Conservation (phyloP, 1,140 invertebrate genomes). For the Lordiphosa mommai region DNA sequence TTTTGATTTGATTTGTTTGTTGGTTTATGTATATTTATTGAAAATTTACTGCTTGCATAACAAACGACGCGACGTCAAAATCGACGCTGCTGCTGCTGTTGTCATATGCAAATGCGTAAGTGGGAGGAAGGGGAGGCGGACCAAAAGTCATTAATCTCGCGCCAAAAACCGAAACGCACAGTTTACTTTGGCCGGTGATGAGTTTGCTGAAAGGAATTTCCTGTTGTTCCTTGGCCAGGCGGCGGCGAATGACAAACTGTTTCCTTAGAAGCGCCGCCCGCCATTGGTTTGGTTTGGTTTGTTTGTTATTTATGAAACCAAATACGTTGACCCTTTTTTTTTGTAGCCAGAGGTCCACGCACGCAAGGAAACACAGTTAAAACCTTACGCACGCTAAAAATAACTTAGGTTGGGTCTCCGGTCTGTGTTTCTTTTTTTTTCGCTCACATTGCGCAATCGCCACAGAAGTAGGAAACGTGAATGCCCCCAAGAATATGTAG, state of each 20-base stretch:
- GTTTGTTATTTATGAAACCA: slow-evolving; percentile 60
- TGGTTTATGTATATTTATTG: slow-evolving; percentile 74
- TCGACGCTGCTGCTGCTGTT: slow-evolving; percentile 22
- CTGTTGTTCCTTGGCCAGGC: slow-evolving; percentile 30
- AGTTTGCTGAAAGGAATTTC: slow-evolving; percentile 75
- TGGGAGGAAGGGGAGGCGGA: slow-evolving; percentile 23
- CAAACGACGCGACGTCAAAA: slow-evolving; percentile 37
- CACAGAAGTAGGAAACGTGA: slow-evolving; percentile 7
- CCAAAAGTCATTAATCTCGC: slow-evolving; percentile 74
- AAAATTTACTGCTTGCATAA: slow-evolving; percentile 77
- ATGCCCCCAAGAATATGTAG: slow-evolving; percentile 13
- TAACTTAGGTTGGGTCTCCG: slow-evolving; percentile 38
- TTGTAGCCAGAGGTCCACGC: neutral
- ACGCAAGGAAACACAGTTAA: slow-evolving; percentile 25
- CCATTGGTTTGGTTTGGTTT: slow-evolving; percentile 24
- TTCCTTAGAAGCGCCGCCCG: slow-evolving; percentile 46
- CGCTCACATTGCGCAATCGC: slow-evolving; percentile 62
- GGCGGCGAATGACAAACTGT: slow-evolving; percentile 41
- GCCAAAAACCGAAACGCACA: slow-evolving; percentile 46
- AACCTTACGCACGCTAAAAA: slow-evolving; percentile 40
- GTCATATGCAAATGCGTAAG: slow-evolving; percentile 61
- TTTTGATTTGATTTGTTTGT: slow-evolving; percentile 68
- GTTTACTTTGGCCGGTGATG: slow-evolving; percentile 65
- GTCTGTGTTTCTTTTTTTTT: slow-evolving; percentile 13
- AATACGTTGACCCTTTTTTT: slow-evolving; percentile 61